These are phyloP conservation scores for Magallana gigas DNA, from an alignment of 1,140 invertebrate species.

Conservation along the genomic window DNA sequence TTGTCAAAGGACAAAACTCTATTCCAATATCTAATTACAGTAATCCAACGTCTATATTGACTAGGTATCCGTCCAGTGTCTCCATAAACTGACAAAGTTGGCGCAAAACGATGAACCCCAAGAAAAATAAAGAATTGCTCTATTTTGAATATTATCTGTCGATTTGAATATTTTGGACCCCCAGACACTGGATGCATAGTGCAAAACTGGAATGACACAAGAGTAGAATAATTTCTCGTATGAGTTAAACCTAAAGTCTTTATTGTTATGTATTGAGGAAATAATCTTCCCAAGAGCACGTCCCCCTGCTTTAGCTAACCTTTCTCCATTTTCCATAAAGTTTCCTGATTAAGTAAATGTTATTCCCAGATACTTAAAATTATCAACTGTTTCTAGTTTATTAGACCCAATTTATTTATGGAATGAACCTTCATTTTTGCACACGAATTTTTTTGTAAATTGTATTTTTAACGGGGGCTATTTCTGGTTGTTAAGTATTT, in stretches of 20 bases:
- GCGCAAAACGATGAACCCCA: conserved; percentile 51
- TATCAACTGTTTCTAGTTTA: no score
- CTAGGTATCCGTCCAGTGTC: background rate
- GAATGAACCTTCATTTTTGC: no score
- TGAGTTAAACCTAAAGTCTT: no score
- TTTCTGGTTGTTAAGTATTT: no score
- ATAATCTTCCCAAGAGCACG: conserved; percentile 48
- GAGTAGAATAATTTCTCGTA: conserved; percentile 52
- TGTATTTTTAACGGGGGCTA: no score
- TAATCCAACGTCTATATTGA: background rate
- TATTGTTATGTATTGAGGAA: conserved; percentile 49
- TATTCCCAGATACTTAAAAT: conserved; percentile 46
- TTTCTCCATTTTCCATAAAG: conserved; percentile 30
- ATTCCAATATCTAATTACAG: conserved; percentile 43
- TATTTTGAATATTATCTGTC: conserved; percentile 53
- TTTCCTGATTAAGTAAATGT: background rate
- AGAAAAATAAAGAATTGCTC: conserved; percentile 51
- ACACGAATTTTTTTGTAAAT: background rate
- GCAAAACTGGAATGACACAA: conserved; percentile 51
- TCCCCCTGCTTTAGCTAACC: conserved; percentile 45
- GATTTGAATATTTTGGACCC: conserved; percentile 45
- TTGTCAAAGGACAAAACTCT: conserved; percentile 12
- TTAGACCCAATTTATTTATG: no score
- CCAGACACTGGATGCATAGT: conserved; percentile 54
- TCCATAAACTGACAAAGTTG: conserved; percentile 21